Base-by-base conservation (phyloP, 2,888 invertebrate genomes). In the Drosophila greeni region DNA sequence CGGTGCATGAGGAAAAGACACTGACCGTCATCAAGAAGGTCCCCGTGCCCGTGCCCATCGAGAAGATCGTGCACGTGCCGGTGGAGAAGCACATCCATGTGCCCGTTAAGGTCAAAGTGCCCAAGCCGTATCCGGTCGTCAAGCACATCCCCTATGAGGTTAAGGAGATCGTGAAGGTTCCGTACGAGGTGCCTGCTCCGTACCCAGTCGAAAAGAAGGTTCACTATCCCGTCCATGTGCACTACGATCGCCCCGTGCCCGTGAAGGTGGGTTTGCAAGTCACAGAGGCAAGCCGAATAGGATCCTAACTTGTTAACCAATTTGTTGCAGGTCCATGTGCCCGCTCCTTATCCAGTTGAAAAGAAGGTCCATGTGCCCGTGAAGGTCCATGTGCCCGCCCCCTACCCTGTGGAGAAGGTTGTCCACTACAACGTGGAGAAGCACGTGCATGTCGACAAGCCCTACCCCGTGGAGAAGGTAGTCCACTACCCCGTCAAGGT, bases 161-260 rank as follows among this genome's bases (percentile, higher is more conserved):
- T 73, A 94, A 94, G 90, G 94, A 94, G 88, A 91, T 91, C 89
- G 92, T 95, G 52, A 94, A 94, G 87, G 94, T 95, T 62, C 94
- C 94, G 73, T 93, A 94, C 67, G 94, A 94, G 85, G 92, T 94
- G 67, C 94, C 94, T 76, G 91, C 92, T 78, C 94, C 94, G 78
- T 94, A 94, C 90, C 94, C 94, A 84, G 94, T 94, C 75, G 93
- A 93, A 87, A 94, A 93, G 90, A 91, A 91, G 90, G 92, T 95
- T 49, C 94, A 93, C 85, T 93, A 94, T 70, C 92, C 94, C 76
- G 93, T 94, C 45, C 93, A 90, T 86, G 92, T 93, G 33, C 93
- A 93, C 85, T 92, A 94, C 71, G 94, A 94, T 80, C 91, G 92
- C 82, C 94, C 94, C 81, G 94, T 94, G 89, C 94, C 94, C 85